Base-by-base conservation (phyloP, 2,888 invertebrate genomes). In the Rhagium mordax region DNA sequence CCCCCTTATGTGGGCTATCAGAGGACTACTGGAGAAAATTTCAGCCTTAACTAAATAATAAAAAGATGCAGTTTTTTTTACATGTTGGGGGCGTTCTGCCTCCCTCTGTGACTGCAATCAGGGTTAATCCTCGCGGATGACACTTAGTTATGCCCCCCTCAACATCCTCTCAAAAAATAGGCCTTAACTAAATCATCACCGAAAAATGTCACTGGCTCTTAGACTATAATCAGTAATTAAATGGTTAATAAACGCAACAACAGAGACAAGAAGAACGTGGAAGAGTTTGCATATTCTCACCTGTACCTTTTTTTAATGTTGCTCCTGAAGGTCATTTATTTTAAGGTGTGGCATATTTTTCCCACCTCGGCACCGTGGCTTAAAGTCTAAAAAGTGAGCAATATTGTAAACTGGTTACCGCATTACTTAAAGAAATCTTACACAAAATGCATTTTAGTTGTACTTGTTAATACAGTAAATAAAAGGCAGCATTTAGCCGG, bases 401-500 rank as follows among this genome's bases (percentile, higher is more conserved):
- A 24, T 53, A 21, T 21, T 20, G 24, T 24, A 24, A 53, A 53
- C 21, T 41, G 41, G 41, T 41, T 41, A 41, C n/a, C 41, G 13
- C 33, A 33, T 33, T 33, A 33, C 13, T 33, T n/a, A 41, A 53
- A 21, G 21, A n/a, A 53, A 20, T 10, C 20, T 7, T 20, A 18
- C 18, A 51, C 13, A 51, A 51, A 51, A 55, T 57, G 55, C 27
- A 15, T 57, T 24, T 57, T 57, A 7, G 55, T 15, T 16, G 41
- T 41, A 33, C n/a, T 33, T n/a, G 41, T n/a, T 10, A 41, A 15
- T n/a, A 41, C 4, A 15, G n/a, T 5, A 33, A 33, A 33, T 33
- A 33, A 33, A 33, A 33, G 13, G 13, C 10, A 10, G 2, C 10
- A 13, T 33, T 41, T 41, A 41, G 5, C n/a, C 41, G 10, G n/a